Evolutionary conservation across 2,113 vertebrate species (phyloP).

Genomic region (Forbesichthys agassizii): DNA sequence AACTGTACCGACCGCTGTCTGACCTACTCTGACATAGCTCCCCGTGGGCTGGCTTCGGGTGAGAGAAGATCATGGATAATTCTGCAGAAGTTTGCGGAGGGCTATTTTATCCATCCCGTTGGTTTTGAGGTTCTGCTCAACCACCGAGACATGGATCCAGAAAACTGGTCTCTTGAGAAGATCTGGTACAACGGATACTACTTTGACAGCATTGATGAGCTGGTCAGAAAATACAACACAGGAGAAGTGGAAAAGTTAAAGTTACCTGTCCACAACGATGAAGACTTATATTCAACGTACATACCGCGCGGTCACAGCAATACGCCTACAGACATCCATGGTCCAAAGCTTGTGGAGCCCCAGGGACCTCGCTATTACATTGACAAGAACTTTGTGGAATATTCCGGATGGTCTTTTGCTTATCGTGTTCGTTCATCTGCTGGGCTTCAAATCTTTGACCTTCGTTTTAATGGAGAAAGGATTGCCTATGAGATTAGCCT

Average conservation of each 20-base stretch:
- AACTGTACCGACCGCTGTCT: slow-evolving; percentile 82
- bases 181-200: slow-evolving; percentile 88
- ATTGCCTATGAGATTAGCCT: slow-evolving; percentile 89
- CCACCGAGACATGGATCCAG: slow-evolving; percentile 75
- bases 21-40: slow-evolving; percentile 82
- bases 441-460: slow-evolving; percentile 86
- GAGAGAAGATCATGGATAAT: slow-evolving; percentile 87
- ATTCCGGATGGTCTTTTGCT: slow-evolving; percentile 86
- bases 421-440: slow-evolving; percentile 84
- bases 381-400: slow-evolving; percentile 79
- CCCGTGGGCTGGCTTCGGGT: slow-evolving; percentile 81
- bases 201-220: slow-evolving; percentile 78
- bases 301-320: slow-evolving; percentile 77
- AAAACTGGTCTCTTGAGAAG: slow-evolving; percentile 77
- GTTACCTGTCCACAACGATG: slow-evolving; percentile 58
- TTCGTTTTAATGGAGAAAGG: slow-evolving; percentile 83
- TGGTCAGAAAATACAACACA: slow-evolving; percentile 72
- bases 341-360: slow-evolving; percentile 82
- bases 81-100: slow-evolving; percentile 84
- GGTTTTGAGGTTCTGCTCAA: slow-evolving; percentile 88
- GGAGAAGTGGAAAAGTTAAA: slow-evolving; percentile 63
- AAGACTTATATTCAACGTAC: slow-evolving; percentile 81
- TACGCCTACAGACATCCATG: slow-evolving; percentile 56
- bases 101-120: slow-evolving; percentile 86
- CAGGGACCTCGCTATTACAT: slow-evolving; percentile 79